A percentile compares a stretch with the other conserved stretches of the same genome.
phyloP scores from a whole-genome alignment of 64 coral and sea anemone genomes.

The Platygyra sinensis region DNA sequence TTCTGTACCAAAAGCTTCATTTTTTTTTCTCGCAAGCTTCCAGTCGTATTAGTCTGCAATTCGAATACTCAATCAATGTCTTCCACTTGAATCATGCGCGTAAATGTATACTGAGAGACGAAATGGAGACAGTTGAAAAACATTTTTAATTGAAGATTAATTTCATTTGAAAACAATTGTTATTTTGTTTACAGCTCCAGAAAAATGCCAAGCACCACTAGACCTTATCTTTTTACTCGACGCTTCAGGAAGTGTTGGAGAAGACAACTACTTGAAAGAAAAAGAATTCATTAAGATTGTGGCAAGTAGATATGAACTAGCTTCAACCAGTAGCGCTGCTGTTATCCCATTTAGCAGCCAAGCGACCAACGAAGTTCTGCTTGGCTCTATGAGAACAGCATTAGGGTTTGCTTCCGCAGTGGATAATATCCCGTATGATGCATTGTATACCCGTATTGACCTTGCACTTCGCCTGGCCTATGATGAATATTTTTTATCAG shows the following conservation, averaged over 20 bases:
- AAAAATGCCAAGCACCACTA: constrained; percentile 2
- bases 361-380: not conserved
- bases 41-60: too few relatives aligned
- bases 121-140: too few relatives aligned
- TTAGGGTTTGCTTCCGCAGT: not conserved
- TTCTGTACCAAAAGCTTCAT: too few relatives aligned
- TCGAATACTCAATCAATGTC: too few relatives aligned
- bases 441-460: constrained; percentile 1
- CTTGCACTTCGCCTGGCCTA: not conserved
- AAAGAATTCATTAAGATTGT: constrained; percentile 13
- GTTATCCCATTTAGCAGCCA: not conserved
- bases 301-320: constrained; percentile 5
- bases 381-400: not conserved
- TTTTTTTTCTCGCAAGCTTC: too few relatives aligned
- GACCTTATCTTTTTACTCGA: constrained; percentile 1
- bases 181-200: not conserved
- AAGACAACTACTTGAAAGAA: not conserved
- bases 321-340: not conserved
- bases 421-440: not conserved
- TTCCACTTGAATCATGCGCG: too few relatives aligned
- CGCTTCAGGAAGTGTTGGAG: constrained; percentile 5
- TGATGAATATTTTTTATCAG: constrained; percentile 1
- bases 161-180: too few relatives aligned
- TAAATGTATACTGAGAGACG: too few relatives aligned
- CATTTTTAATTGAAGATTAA: too few relatives aligned